A percentile compares a stretch with the other conserved stretches of the same genome.
phyloP scores from a whole-genome alignment of 2,113 vertebrate species.

The Micronycteris hirsuta region DNA sequence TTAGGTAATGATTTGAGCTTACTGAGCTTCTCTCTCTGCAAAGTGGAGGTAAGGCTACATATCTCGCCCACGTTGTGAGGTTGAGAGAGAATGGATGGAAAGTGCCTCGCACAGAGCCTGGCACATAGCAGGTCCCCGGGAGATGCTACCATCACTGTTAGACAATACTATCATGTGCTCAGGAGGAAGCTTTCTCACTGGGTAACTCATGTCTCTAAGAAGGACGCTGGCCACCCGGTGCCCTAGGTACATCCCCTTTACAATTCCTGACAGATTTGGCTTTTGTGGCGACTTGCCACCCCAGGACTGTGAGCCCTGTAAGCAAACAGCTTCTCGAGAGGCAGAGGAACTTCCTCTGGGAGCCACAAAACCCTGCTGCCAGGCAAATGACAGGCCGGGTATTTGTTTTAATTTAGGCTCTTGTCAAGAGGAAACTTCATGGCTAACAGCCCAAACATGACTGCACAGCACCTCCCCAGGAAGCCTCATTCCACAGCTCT shows the following conservation, averaged over 20 bases:
- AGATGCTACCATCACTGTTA: neutral
- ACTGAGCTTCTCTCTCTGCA: neutral
- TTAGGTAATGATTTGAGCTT: neutral
- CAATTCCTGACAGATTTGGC: neutral
- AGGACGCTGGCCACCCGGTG: neutral
- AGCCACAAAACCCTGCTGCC: constrained; percentile 49
- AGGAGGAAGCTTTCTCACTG: neutral
- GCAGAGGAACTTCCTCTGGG: constrained; percentile 39
- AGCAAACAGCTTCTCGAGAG: constrained; percentile 21
- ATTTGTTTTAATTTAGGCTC: constrained; percentile 72
- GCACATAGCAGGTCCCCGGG: neutral
- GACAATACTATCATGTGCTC: neutral
- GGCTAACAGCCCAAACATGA: constrained; percentile 73
- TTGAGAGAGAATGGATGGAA: neutral
- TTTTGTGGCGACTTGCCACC: neutral
- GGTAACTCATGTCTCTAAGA: neutral
- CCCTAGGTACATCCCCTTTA: neutral
- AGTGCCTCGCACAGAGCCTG: neutral
- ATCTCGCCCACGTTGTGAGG: neutral
- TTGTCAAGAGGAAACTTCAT: constrained; percentile 68
- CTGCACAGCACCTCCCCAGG: constrained; percentile 58
- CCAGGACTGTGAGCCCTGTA: neutral
- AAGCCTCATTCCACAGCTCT: constrained; percentile 46
- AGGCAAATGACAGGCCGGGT: constrained; percentile 63
- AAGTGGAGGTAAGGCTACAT: neutral